Evolutionary conservation across 2,797 vertebrate genomes (phyloP), one percentile per base, ranked within the genome.

Genomic region (Ibycter americanus): DNA sequence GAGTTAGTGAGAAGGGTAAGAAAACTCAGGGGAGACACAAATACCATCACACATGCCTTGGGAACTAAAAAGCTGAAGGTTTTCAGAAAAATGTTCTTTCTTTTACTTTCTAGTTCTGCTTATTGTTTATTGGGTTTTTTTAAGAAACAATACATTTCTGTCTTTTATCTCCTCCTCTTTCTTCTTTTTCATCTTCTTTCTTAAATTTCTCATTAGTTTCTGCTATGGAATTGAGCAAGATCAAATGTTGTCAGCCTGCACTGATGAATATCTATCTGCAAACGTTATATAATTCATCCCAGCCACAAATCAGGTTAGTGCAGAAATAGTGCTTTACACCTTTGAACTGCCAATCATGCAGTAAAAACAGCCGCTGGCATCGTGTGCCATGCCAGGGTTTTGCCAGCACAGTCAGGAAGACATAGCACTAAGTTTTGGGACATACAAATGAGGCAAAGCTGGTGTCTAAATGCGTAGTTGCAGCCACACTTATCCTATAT

Each of bases 241-340:
- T 94, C 71, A 95, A 90, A 77, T 80, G 90, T 5, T 86, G 87
- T 74, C 95, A 96, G 71, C 67, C 88, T 87, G 63, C 26, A 25
- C 68, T 81, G 93, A 76, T 63, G 54, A 90, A 26, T 65, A 68
- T 27, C 88, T 93, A 12, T 66, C 82, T 88, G 80, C 76, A 86
- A 62, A 56, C 0, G 1, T 91, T 95, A 66, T 29, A 55, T 88
- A 91, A 94, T 70, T 81, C 46, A 52, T 90, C 34, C 46, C 70
- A 88, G 65, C 72, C 38, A 47, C 36, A 31, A 88, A 89, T 65
- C 76, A 91, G 84, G 87, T 80, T 92, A 71, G 79, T 59, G 63
- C 90, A 84, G 83, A 82, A 92, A 82, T 26, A 80, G 78, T 6
- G 5, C 36, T 76, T 89, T 51, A 13, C 79, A 86, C 61, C 72